Conservation (phyloP, 2,888 invertebrate species). For the Cryptus armator region DNA sequence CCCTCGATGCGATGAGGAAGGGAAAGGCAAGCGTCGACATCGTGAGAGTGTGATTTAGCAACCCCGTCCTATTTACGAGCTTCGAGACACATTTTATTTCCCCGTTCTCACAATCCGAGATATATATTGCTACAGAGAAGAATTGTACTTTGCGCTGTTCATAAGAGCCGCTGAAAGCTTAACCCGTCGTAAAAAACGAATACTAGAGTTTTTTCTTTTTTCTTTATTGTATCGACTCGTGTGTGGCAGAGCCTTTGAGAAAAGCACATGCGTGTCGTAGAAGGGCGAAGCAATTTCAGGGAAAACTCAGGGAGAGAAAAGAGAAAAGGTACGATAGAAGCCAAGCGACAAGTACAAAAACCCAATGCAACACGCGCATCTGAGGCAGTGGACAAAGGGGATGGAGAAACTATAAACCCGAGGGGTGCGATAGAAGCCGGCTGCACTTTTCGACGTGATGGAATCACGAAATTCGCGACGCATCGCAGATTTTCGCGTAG, state of each 20-base stretch:
- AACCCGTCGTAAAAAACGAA: slow-evolving; percentile 47
- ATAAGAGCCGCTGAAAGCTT: slow-evolving; percentile 46
- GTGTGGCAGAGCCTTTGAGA: slow-evolving; percentile 29
- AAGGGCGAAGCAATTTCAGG: slow-evolving; percentile 39
- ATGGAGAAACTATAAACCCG: not conserved
- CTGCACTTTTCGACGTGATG: slow-evolving; percentile 39
- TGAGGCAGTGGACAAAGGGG: slow-evolving; percentile 28
- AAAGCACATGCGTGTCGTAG: slow-evolving; percentile 14
- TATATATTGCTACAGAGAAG: slow-evolving; percentile 22
- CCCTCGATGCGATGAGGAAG: slow-evolving; percentile 12
- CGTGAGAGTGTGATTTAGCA: slow-evolving; percentile 33
- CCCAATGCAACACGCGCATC: slow-evolving; percentile 29
- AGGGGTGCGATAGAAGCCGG: slow-evolving; percentile 6
- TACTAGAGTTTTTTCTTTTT: slow-evolving; percentile 34
- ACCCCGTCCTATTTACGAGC: slow-evolving; percentile 54
- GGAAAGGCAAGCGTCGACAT: slow-evolving; percentile 46
- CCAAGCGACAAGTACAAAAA: not conserved
- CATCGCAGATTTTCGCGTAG: not conserved
- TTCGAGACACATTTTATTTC: slow-evolving; percentile 49
- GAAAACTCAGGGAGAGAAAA: not conserved
- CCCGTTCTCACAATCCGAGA: slow-evolving; percentile 45
- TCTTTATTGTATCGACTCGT: slow-evolving; percentile 39
- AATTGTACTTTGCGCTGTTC: slow-evolving; percentile 34
- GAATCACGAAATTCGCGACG: slow-evolving; percentile 8
- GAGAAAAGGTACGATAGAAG: slow-evolving; percentile 14